Evolutionary conservation across 2,888 invertebrate species (phyloP).

Genomic region (Agonopterix arenella): DNA sequence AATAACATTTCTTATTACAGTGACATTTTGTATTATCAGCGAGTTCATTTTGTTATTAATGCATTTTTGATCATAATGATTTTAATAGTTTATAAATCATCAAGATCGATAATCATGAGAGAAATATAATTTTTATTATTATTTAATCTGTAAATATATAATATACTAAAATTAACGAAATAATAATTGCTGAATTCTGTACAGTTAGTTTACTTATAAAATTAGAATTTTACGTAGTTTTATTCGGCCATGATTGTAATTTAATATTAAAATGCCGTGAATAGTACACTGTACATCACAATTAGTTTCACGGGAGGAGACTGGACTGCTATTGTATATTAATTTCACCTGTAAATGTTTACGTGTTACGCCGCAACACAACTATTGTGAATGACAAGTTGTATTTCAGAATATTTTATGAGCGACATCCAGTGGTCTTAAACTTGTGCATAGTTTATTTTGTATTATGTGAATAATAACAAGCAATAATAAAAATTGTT

Average conservation of each 20-base stretch:
- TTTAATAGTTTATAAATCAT: no score
- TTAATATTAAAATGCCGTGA: slow-evolving; percentile 40
- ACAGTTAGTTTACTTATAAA: slow-evolving; percentile 48
- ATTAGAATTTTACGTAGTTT: slow-evolving; percentile 46
- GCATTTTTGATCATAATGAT: no score
- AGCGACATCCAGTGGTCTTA: slow-evolving; percentile 67
- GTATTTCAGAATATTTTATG: slow-evolving; percentile 59
- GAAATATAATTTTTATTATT: slow-evolving; percentile 2
- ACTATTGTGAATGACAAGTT: slow-evolving; percentile 39
- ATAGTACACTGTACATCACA: slow-evolving; percentile 46
- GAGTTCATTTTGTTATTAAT: no score
- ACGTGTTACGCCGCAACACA: slow-evolving; percentile 22
- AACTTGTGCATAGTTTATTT: slow-evolving; percentile 82
- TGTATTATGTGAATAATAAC: slow-evolving; percentile 82
- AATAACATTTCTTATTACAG: no score
- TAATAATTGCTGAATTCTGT: slow-evolving; percentile 48
- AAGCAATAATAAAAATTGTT: slow-evolving; percentile 81
- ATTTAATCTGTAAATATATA: slow-evolving; percentile 59
- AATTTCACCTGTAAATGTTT: slow-evolving; percentile 42
- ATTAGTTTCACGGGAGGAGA: slow-evolving; percentile 42
- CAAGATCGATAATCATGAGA: no score
- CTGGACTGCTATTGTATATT: slow-evolving; percentile 53
- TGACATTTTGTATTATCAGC: no score
- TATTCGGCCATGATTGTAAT: slow-evolving; percentile 60
- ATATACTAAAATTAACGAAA: slow-evolving; percentile 44